Percentiles rank a stretch among this genome's conserved stretches.
These are phyloP conservation scores for Chironomus riparius DNA, from an alignment of 2,888 invertebrate genomes.

Conservation along the genomic window DNA sequence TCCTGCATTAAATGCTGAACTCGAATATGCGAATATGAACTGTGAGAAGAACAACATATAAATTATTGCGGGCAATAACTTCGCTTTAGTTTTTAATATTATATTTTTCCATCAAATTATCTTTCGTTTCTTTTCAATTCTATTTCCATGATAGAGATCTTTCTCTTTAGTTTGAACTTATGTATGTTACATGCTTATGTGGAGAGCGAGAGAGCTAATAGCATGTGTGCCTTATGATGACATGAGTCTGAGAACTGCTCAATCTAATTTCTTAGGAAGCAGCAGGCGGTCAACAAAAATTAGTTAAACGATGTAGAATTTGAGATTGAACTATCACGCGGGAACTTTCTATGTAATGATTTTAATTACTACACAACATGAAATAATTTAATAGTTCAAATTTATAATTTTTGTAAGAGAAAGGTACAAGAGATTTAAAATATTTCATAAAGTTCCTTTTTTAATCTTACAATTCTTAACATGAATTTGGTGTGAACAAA, in stretches of 20 bases:
- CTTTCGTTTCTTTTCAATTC: not conserved
- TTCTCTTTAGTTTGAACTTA: not conserved
- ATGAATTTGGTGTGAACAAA: too few relatives aligned
- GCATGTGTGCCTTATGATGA: conserved; percentile 4
- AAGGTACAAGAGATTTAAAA: not conserved
- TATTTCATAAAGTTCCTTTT: too few relatives aligned
- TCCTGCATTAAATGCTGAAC: not conserved
- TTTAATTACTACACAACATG: not conserved
- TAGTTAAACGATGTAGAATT: not conserved
- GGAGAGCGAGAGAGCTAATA: not conserved
- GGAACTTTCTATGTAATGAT: not conserved
- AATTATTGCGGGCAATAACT: not conserved
- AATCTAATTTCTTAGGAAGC: conserved; percentile 1
- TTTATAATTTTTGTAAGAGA: not conserved
- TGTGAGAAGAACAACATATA: not conserved
- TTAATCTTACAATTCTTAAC: too few relatives aligned
- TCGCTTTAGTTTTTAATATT: not conserved
- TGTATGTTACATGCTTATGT: not conserved
- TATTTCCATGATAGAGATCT: not conserved
- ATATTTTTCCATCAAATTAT: not conserved
- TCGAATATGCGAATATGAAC: too few relatives aligned
- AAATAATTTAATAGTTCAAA: not conserved
- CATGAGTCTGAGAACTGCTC: not conserved
- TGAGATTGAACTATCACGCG: not conserved
- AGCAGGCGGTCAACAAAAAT: not conserved